Base-by-base conservation (phyloP, 2,797 vertebrate genomes). In the Cyclura pinguis region DNA sequence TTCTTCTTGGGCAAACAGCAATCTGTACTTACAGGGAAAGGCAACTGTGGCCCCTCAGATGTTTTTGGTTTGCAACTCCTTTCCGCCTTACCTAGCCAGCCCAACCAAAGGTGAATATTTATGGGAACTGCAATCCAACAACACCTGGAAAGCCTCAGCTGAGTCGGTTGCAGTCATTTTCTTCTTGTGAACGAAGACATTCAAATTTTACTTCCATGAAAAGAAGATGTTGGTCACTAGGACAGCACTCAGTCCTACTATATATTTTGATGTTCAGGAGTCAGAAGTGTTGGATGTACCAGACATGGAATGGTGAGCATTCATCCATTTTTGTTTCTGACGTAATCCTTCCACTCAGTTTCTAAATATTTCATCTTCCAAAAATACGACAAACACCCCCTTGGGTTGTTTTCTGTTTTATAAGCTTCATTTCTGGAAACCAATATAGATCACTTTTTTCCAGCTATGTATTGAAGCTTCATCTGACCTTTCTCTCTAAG, bases 351-450 rank as follows among this genome's bases (percentile, higher is more conserved):
- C 57, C 27, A 67, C 32, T 76, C 85, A 64, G 13, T 77, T 84
- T 57, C 42, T 90, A 59, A 86, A 80, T 1, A 22, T 74, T 91
- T 93, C 76, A 92, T 86, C 88, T n/a, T 32, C 1, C 81, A 27
- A 3, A 2, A 8, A 86, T 20, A 74, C 90, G 85, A 67, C 12
- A 69, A 69, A 69, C 29, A 3, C 12, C 32, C 9, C 35, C 35
- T 0, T 59, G 57, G 74, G 1, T 62, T 84, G 87, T 2, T 16
- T 82, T 90, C 4, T 9, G n/a, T 78, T 86, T 42, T 47, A 22
- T 20, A 42, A 14, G 62, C 3, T 80, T 78, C 20, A 38, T 64
- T 52, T 16, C 38, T 62, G 47, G 64, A 62, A 86, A 78, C 42
- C 86, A 76, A 62, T 29, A 81, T 29, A 80, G 57, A 80, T 62